Evolutionary conservation across 2,797 vertebrate genomes (phyloP), one percentile per base, ranked within the genome.

Genomic region (Rhabdophis nuchalis): DNA sequence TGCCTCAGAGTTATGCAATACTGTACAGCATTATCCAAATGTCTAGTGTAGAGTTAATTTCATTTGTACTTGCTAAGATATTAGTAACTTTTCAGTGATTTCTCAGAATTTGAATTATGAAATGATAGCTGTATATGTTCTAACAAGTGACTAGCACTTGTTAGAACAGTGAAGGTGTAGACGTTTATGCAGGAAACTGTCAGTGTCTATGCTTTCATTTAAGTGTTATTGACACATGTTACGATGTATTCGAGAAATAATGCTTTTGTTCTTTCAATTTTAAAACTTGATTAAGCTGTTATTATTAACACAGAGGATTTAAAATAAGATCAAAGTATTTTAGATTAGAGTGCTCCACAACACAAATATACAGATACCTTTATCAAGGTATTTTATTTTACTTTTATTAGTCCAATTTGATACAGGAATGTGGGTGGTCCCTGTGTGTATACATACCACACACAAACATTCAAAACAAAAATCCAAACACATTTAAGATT

Each of bases 101-200:
- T 96, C 96, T 95, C 95, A 90, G 96, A 96, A 95, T 96, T 95
- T 85, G 95, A 95, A 94, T 95, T 95, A 94, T 94, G 96, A 96
- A 96, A 94, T 95, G 94, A 96, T 95, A 96, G 91, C 93, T 96
- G 95, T 94, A 96, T 96, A 96, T n/a, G 92, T 92, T 96, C n/a
- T n/a, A n/a, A n/a, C n/a, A n/a, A n/a, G 95, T 95, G 95, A 95
- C 95, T 96, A 96, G 91, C 93, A 89, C 93, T 90, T 95, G 94
- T 94, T 96, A 54, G 94, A 94, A 90, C 94, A 87, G 92, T 94
- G 87, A 96, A 95, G 87, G 93, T 89, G 93, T 95, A 91, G 92
- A 94, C 94, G 90, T 95, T 85, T 93, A 94, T 92, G 95, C 94
- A 93, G 93, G 89, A 93, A 91, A 94, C 91, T 88, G 85, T 92